A percentile compares a stretch with the other conserved stretches of the same genome.
phyloP scores from a whole-genome alignment of 2,888 invertebrate genomes.

The Apoda limacodes region DNA sequence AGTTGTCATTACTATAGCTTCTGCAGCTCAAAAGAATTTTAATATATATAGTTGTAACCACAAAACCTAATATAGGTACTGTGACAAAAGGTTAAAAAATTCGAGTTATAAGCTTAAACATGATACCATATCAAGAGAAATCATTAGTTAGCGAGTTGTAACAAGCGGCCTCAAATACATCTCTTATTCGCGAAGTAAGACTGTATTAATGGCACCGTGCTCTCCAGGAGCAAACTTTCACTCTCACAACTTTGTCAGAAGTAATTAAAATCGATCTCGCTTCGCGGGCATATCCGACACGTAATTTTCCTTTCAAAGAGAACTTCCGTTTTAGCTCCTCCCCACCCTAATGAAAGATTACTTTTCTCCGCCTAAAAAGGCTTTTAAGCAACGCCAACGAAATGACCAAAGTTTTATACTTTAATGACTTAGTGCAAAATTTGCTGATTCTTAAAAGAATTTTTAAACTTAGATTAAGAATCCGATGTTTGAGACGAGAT shows the following conservation, averaged over 20 bases:
- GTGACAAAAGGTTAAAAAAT: no score
- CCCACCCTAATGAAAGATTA: constrained; percentile 68
- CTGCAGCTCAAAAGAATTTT: no score
- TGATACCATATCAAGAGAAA: no score
- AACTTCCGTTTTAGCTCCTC: constrained; percentile 68
- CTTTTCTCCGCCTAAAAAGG: constrained; percentile 68
- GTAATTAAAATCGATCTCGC: constrained; percentile 68
- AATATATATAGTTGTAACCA: no score
- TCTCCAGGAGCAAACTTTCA: constrained; percentile 34
- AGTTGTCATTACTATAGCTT: no score
- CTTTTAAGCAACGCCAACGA: constrained; percentile 68
- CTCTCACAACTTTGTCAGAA: constrained; percentile 55
- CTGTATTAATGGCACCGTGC: constrained; percentile 27
- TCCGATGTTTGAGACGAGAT: constrained; percentile 60
- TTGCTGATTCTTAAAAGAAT: constrained; percentile 65
- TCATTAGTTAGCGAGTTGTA: constrained; percentile 36
- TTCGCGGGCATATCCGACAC: constrained; percentile 57
- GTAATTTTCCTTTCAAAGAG: constrained; percentile 69
- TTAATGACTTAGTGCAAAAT: constrained; percentile 71
- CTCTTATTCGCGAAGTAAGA: no score
- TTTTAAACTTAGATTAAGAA: constrained; percentile 71
- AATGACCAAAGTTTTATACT: constrained; percentile 70
- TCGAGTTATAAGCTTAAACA: no score
- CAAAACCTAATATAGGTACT: no score
- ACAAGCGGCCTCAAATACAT: no score